Percentiles rank a stretch among this genome's conserved stretches.
Conservation (phyloP, 2,113 vertebrate genomes). For the Cheilinus undulatus region DNA sequence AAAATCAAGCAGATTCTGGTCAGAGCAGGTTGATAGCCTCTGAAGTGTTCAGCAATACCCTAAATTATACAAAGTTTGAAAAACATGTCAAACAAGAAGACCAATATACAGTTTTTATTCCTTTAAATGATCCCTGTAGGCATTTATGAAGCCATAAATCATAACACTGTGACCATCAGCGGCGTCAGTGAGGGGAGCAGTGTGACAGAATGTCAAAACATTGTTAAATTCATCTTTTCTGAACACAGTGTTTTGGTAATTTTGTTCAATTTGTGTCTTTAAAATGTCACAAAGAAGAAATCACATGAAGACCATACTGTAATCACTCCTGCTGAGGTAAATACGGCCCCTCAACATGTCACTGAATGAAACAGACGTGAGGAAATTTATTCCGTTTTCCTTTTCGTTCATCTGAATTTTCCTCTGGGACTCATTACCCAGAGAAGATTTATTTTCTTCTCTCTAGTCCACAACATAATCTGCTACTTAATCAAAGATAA, state of each 20-base stretch:
- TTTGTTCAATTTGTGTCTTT: not conserved
- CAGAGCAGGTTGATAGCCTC: not conserved
- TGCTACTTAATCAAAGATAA: too few species aligned
- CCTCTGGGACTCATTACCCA: too few species aligned
- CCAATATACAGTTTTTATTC: too few species aligned
- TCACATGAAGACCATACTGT: not conserved
- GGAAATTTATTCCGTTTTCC: too few species aligned
- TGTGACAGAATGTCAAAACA: not conserved
- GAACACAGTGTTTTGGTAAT: not conserved
- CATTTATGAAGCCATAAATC: not conserved
- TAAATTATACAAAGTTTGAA: not conserved
- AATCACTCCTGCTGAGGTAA: not conserved
- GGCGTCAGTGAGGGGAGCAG: too few species aligned
- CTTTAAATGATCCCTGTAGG: not conserved
- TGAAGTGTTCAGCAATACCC: not conserved
- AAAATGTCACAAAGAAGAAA: constrained; percentile 1
- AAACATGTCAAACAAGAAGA: not conserved
- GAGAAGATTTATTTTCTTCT: too few species aligned
- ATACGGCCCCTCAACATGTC: too few species aligned
- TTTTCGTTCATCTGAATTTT: too few species aligned
- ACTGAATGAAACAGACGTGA: too few species aligned
- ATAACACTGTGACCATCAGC: not conserved
- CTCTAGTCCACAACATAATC: too few species aligned
- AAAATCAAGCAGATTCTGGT: not conserved
- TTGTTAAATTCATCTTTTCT: not conserved